A percentile compares a stretch with the other conserved stretches of the same genome.
Evolutionary conservation across 2,888 invertebrate species (phyloP).

Genomic region (Machimus rusticus): DNA sequence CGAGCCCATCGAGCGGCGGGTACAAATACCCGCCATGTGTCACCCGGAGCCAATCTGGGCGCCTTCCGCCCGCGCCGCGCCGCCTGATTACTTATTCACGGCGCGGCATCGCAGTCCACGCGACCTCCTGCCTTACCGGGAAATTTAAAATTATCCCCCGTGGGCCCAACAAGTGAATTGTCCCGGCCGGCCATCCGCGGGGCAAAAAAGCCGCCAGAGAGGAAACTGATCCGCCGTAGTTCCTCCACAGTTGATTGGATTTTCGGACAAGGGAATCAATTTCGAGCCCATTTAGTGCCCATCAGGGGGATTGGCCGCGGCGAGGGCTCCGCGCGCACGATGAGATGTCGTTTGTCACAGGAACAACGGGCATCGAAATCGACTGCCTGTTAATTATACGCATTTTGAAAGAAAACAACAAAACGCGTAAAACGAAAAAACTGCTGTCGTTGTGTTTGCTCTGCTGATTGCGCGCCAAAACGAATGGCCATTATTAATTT

Average conservation of each 20-base stretch:
- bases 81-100: not conserved
- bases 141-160: conserved; percentile 22
- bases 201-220: not conserved
- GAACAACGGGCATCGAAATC: conserved; percentile 2
- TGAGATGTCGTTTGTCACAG: conserved; percentile 15
- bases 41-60: not conserved
- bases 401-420: not conserved
- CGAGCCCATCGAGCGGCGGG: not conserved
- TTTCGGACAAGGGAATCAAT: conserved; percentile 33
- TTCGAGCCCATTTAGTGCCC: conserved; percentile 24
- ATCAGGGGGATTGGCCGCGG: not conserved
- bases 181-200: not conserved
- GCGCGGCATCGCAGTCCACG: not conserved
- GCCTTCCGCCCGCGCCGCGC: not conserved
- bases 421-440: not conserved
- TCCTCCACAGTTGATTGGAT: conserved; percentile 15
- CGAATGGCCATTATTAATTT: conserved; percentile 4
- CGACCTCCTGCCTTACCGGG: not conserved
- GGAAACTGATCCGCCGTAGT: not conserved
- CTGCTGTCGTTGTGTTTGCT: conserved; percentile 2
- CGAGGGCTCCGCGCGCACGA: not conserved
- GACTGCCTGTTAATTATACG: conserved; percentile 7
- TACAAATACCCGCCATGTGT: not conserved
- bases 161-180: not conserved
- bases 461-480: not conserved